Percentiles rank a stretch among this genome's conserved stretches.
phyloP scores from a whole-genome alignment of 2,113 vertebrate genomes.

The Xiphophorus couchianus region DNA sequence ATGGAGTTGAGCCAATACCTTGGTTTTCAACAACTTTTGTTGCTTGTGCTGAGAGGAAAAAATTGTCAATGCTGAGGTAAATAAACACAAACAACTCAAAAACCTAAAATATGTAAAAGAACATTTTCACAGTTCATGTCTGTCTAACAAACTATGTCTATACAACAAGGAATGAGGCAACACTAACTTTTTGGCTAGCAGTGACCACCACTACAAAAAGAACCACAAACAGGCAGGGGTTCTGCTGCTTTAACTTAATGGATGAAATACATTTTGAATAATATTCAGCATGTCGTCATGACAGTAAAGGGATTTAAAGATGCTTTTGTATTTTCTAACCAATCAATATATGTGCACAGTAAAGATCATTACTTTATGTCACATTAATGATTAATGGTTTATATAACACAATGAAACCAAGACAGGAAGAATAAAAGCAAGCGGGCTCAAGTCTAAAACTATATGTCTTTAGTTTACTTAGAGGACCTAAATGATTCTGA shows the following conservation, averaged over 20 bases:
- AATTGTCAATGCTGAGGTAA: too few species aligned
- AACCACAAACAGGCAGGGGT: too few species aligned
- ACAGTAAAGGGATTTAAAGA: too few species aligned
- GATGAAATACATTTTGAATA: too few species aligned
- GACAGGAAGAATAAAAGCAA: conserved; percentile 1
- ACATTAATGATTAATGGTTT: too few species aligned
- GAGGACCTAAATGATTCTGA: background rate
- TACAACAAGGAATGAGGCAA: background rate
- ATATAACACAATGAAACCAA: conserved; percentile 12
- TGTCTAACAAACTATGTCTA: background rate
- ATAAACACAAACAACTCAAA: too few species aligned
- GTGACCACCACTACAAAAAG: too few species aligned
- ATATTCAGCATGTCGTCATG: too few species aligned
- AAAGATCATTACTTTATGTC: conserved; percentile 4
- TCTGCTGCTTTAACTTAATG: too few species aligned
- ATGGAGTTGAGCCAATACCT: background rate
- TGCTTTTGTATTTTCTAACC: too few species aligned
- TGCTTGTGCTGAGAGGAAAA: background rate
- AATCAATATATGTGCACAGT: conserved; percentile 2
- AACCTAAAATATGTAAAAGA: too few species aligned
- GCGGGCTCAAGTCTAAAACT: conserved; percentile 10
- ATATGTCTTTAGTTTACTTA: conserved; percentile 13
- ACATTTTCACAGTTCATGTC: background rate
- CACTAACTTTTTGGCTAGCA: too few species aligned
- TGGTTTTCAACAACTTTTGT: background rate